A percentile compares a stretch with the other conserved stretches of the same genome.
Evolutionary conservation across 2,888 invertebrate genomes (phyloP).

Genomic region (Cotesia congregata): DNA sequence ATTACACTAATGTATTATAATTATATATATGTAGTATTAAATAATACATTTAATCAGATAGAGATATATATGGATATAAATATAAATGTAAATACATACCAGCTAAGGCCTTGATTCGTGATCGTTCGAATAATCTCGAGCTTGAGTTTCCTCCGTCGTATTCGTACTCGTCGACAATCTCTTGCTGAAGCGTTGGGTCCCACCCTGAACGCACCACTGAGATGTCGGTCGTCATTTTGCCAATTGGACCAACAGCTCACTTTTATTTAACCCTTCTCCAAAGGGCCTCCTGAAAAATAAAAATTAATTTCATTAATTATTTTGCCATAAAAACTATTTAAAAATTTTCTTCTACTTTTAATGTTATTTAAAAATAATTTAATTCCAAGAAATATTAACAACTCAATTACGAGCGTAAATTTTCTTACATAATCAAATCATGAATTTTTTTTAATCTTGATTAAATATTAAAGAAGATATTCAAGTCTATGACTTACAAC

Average conservation of each 20-base stretch:
- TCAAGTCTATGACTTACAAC: background rate
- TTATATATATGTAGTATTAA: conserved; percentile 32
- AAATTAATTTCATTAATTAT: conserved; percentile 6
- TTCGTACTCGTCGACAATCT: conserved; percentile 97
- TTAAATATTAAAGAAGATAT: background rate
- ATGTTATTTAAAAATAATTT: background rate
- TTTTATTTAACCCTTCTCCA: conserved; percentile 56
- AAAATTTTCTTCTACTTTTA: background rate
- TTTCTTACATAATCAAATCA: background rate
- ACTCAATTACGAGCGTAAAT: background rate
- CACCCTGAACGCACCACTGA: conserved; percentile 89
- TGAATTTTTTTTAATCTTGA: background rate
- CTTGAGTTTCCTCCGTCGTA: conserved; percentile 99
- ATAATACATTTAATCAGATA: conserved; percentile 8
- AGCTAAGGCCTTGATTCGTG: conserved; percentile 98
- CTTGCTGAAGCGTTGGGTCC: conserved; percentile 94
- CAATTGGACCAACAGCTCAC: conserved; percentile 66
- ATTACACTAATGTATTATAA: background rate
- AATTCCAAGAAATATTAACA: background rate
- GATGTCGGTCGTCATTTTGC: conserved; percentile 95
- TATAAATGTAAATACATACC: conserved; percentile 74
- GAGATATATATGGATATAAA: conserved; percentile 14
- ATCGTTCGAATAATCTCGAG: conserved; percentile 98
- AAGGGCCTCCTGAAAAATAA: conserved; percentile 64
- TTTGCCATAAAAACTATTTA: no score